Conservation (phyloP, 2,113 vertebrate genomes). For the Corvus hawaiiensis region DNA sequence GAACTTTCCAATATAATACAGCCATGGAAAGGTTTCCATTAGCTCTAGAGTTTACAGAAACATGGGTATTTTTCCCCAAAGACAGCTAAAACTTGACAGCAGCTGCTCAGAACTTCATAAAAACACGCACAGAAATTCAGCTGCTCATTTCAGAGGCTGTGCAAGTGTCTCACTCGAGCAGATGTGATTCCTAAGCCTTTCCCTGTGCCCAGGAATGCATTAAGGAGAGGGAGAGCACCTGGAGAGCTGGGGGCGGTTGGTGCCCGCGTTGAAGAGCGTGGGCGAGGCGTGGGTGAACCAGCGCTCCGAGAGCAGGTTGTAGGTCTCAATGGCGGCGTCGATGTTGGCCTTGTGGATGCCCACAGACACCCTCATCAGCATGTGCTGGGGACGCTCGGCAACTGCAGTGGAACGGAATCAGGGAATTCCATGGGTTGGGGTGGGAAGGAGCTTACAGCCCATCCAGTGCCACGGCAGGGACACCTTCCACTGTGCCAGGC, state of each 20-base stretch:
- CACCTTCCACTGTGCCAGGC: neutral
- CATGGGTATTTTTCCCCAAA: fast-evolving
- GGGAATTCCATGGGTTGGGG: fast-evolving
- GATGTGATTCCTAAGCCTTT: fast-evolving
- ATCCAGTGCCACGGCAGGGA: neutral
- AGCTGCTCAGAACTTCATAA: neutral
- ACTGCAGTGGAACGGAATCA: constrained; percentile 55
- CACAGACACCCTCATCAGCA: constrained; percentile 94
- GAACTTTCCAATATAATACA: fast-evolving
- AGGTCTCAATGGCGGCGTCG: constrained; percentile 89
- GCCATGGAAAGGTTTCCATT: neutral
- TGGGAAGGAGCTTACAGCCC: fast-evolving
- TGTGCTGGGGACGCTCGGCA: constrained; percentile 94
- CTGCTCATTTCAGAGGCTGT: neutral
- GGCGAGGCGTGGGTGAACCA: constrained; percentile 98
- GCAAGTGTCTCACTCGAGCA: fast-evolving
- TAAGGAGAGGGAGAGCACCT: constrained; percentile 66
- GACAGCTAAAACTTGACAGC: neutral
- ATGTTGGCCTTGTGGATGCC: constrained; percentile 90
- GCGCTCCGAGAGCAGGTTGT: constrained; percentile 92
- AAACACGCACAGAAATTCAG: neutral
- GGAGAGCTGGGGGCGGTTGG: constrained; percentile 91
- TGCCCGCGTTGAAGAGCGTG: constrained; percentile 95
- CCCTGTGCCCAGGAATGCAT: fast-evolving
- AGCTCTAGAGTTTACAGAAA: neutral